Conservation (phyloP, 37 sponge, comb jelly and placozoan species). For the Aplysina aerophoba region DNA sequence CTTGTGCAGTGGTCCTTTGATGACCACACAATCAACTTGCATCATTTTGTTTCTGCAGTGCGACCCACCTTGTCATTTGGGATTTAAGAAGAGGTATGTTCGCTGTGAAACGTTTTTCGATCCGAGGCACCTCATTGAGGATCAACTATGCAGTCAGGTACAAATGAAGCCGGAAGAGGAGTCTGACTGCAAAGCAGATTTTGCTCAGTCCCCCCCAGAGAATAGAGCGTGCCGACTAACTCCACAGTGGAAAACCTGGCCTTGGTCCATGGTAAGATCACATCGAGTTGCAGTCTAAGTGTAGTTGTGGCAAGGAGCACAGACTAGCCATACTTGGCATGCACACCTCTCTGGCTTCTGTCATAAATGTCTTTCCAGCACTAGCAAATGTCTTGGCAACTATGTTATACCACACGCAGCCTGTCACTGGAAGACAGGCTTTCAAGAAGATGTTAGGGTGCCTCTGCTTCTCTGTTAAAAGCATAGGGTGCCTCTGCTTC, state of each 20-base stretch:
- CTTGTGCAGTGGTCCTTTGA: too few relatives aligned
- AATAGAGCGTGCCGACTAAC: not conserved
- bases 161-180: not conserved
- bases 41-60: not conserved
- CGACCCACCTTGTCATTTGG: conserved; percentile 1
- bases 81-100: not conserved
- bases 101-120: not conserved
- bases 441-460: too few relatives aligned
- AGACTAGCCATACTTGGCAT: too few relatives aligned
- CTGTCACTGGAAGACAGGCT: too few relatives aligned
- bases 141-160: not conserved
- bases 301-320: too few relatives aligned
- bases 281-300: too few relatives aligned
- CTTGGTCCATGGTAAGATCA: not conserved
- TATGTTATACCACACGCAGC: too few relatives aligned
- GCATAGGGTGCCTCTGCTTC: too few relatives aligned
- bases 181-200: not conserved
- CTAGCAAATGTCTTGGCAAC: too few relatives aligned
- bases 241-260: conserved; percentile 6
- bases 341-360: too few relatives aligned
- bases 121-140: not conserved
- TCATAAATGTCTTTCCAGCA: too few relatives aligned
- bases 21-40: not conserved
- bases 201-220: not conserved
- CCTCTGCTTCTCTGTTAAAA: too few relatives aligned